Base-by-base conservation (phyloP, 2,888 invertebrate species). In the Acanthoscelides obtectus region DNA sequence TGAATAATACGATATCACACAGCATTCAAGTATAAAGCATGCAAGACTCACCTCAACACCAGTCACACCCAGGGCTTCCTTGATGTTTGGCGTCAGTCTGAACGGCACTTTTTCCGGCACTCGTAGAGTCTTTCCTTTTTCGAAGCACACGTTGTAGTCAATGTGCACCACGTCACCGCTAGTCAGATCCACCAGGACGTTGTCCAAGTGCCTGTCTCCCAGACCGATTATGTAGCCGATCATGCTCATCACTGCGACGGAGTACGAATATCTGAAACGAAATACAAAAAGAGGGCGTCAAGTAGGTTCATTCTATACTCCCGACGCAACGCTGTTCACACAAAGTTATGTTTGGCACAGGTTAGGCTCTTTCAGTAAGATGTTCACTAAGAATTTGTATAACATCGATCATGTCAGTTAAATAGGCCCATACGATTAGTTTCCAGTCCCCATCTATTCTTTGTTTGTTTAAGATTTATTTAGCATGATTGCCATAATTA, bases 141-240 rank as follows among this genome's bases (percentile, higher is more conserved):
- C 99, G 86, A 99, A 99, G 85, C 99, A 99, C 77, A 99, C 97
- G 85, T 99, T 99, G 87, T 99, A 99, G 88, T 99, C 99, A 81
- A 99, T 99, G 86, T 99, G 99, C 69, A 99, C 95, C 77, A 99
- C 95, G 87, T 99, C 96, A 78, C 99, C 99, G 64, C 94, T 94
- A 22, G 92, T 90, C 76, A 99, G 88, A 87, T 99, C 98, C 75
- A 99, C 94, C 63, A 99, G 88, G 72, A 99, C 94, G 87, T 99
- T 99, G 87, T 99, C 99, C 86, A 99, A 90, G 88, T 99, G 99
- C 72, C 99, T 90, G 86, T 99, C 99, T 69, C 99, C 99, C 71
- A 99, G 88, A 0, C 99, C 99, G 81, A 99, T 96, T 70, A 99
- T 94, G 83, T 98, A 99, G n/a, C 96, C 99, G 20, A 66, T 66